Base-by-base conservation (phyloP, 2,797 vertebrate genomes). In the Xiphophorus birchmanni region DNA sequence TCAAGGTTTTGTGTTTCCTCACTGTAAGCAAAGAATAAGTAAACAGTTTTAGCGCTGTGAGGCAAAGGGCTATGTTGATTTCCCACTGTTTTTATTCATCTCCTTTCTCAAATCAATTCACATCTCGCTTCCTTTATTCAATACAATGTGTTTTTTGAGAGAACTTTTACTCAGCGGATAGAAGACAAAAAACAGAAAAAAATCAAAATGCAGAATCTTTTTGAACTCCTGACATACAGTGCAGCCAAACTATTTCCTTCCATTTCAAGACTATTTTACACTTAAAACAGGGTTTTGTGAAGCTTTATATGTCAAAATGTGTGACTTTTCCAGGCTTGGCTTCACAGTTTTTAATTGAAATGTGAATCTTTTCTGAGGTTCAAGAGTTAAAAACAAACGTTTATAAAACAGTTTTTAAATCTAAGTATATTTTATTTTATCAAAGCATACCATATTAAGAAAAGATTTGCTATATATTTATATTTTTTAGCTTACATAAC, bases 11-110 rank as follows among this genome's bases (percentile, higher is more conserved):
- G 65, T 86, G 76, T 90, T 91, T 90, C 84, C 90, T 77, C 74
- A 76, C 88, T 73, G 89, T 87, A 77, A 87, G 85, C 90, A 80
- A 79, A 83, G 89, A 92, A 93, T 88, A 82, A 86, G 85, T 91
- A 91, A 93, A 94, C 89, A 93, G 90, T 73, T 81, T 77, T 7
- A 83, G 86, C 9, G 84, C 93, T 93, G 88, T 80, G 88, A 90
- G 94, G 91, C 81, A 78, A 78, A 81, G 84, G 79, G 81, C 87
- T 89, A 88, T 88, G 87, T 89, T 93, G 89, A 91, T 93, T 92
- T 93, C 93, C 92, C 89, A 93, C 89, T 92, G 91, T 91, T 93
- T 91, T 91, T 90, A 94, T 93, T 91, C 88, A 89, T 87, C 91
- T 91, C 91, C 83, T 87, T 88, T 86, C 82, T 81, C 84, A 58